phyloP scores from a whole-genome alignment of 2,888 invertebrate species.

The Dendrolimus houi region DNA sequence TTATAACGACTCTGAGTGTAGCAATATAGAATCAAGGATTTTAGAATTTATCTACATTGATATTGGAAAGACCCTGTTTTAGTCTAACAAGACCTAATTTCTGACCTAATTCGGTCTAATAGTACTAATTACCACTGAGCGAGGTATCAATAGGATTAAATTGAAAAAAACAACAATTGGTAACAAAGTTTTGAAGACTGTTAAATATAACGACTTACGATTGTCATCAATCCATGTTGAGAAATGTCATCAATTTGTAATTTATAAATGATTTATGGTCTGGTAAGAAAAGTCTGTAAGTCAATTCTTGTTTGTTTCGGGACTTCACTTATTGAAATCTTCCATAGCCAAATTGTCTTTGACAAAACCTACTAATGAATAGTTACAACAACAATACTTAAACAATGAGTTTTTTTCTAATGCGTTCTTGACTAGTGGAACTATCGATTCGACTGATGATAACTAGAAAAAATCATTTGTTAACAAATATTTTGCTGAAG shows the following conservation, averaged over 20 bases:
- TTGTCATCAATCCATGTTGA: neutral
- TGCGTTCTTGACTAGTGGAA: too few relatives aligned
- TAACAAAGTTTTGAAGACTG: conserved; percentile 34
- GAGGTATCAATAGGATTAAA: conserved; percentile 37
- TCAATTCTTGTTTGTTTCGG: too few relatives aligned
- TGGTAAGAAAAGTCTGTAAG: too few relatives aligned
- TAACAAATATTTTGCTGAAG: too few relatives aligned
- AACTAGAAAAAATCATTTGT: too few relatives aligned
- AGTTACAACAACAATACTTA: too few relatives aligned
- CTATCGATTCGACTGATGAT: too few relatives aligned
- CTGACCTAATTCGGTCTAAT: conserved; percentile 21
- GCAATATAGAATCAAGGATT: conserved; percentile 19
- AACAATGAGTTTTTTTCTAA: too few relatives aligned
- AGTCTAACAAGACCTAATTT: conserved; percentile 40
- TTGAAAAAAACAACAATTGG: conserved; percentile 34
- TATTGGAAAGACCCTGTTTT: conserved; percentile 66
- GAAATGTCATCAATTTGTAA: neutral
- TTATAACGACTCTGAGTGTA: conserved; percentile 10
- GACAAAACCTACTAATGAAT: too few relatives aligned
- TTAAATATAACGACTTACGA: conserved; percentile 7
- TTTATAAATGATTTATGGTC: too few relatives aligned
- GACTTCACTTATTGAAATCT: too few relatives aligned
- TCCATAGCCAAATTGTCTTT: too few relatives aligned
- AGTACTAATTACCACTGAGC: conserved; percentile 39
- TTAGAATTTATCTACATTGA: conserved; percentile 46